phyloP scores from a whole-genome alignment of 1,140 invertebrate species.

The Neodiprion lecontei region DNA sequence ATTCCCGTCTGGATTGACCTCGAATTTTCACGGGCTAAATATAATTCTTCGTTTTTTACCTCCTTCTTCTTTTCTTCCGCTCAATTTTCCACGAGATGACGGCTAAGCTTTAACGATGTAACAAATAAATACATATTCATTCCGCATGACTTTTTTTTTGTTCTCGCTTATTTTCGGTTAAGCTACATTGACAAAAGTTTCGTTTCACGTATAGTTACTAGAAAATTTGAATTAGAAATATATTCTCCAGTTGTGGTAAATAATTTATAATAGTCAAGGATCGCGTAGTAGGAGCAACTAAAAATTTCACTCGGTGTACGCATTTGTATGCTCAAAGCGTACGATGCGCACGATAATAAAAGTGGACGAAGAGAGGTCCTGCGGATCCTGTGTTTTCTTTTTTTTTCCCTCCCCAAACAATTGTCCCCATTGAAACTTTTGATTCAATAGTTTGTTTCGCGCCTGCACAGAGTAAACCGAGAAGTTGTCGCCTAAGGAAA shows the following conservation, averaged over 20 bases:
- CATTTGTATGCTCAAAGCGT: neutral
- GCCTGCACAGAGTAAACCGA: neutral
- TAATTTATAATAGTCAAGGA: too few relatives aligned
- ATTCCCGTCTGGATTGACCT: neutral
- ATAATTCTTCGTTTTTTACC: neutral
- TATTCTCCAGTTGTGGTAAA: too few relatives aligned
- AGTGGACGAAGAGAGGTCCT: too few relatives aligned
- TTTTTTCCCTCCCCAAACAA: too few relatives aligned
- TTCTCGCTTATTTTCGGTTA: too few relatives aligned
- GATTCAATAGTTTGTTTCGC: neutral
- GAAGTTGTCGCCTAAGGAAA: neutral
- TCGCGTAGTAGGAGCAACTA: too few relatives aligned
- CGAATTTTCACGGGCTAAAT: slow-evolving; percentile 9
- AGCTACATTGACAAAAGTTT: too few relatives aligned
- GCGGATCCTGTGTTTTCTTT: too few relatives aligned
- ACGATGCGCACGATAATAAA: neutral
- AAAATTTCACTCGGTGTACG: neutral
- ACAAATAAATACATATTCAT: neutral
- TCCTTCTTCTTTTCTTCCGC: slow-evolving; percentile 13
- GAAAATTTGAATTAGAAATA: too few relatives aligned
- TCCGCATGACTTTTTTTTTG: neutral
- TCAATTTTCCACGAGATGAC: slow-evolving; percentile 20
- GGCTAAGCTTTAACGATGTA: too few relatives aligned
- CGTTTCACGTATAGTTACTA: too few relatives aligned
- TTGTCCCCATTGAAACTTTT: neutral